A percentile compares a stretch with the other conserved stretches of the same genome.
Evolutionary conservation across 2,888 invertebrate species (phyloP).

Genomic region (Luperina testacea): DNA sequence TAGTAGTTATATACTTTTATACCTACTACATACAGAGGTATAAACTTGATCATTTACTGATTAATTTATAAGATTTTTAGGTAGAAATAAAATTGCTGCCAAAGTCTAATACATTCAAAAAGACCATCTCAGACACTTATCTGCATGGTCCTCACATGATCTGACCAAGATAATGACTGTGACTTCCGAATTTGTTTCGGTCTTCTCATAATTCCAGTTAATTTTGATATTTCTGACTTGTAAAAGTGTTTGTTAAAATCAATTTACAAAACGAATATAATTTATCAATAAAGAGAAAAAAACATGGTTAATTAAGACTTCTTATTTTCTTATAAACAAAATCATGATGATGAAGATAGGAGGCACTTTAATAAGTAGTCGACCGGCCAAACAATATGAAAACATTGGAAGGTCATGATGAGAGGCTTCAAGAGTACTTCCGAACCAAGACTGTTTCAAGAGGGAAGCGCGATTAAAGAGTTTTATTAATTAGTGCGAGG

Average conservation of each 20-base stretch:
- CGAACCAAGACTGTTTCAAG: slow-evolving; percentile 47
- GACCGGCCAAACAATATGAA: slow-evolving; percentile 41
- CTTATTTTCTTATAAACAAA: slow-evolving; percentile 3
- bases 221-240: no score
- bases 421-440: slow-evolving; percentile 54
- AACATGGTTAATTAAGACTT: background rate
- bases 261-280: background rate
- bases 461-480: slow-evolving; percentile 53
- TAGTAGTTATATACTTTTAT: no score
- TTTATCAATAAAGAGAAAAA: background rate
- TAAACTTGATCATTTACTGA: background rate
- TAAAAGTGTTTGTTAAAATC: background rate
- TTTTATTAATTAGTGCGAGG: slow-evolving; percentile 61
- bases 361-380: slow-evolving; percentile 35
- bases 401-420: slow-evolving; percentile 51
- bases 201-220: background rate
- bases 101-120: background rate
- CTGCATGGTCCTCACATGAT: background rate
- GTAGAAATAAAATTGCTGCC: no score
- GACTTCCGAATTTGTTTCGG: background rate
- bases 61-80: no score
- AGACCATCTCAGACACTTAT: background rate
- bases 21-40: background rate
- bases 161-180: no score
- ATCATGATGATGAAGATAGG: slow-evolving; percentile 1